phyloP scores from a whole-genome alignment of 23 tunicate species.

The Diplosoma virens region DNA sequence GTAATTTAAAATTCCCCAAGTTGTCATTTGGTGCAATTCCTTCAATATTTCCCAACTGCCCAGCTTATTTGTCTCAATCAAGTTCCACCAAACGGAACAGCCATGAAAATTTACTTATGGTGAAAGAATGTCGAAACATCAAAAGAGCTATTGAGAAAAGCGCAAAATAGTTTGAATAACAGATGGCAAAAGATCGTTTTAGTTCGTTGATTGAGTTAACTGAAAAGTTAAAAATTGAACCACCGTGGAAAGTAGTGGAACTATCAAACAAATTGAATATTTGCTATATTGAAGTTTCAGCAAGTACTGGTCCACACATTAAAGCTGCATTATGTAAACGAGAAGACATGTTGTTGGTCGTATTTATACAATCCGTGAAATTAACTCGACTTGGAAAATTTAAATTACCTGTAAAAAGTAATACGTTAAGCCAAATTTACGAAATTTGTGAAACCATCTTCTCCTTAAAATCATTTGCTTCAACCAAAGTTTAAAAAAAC shows the following conservation, averaged over 20 bases:
- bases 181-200: background rate
- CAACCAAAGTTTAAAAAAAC: background rate
- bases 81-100: too few relatives aligned
- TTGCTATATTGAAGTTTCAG: background rate
- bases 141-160: background rate
- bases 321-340: background rate
- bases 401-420: background rate
- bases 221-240: background rate
- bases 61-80: too few relatives aligned
- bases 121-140: background rate
- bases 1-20: too few relatives aligned
- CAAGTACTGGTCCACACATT: background rate
- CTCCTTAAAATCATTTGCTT: background rate
- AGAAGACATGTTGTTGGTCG: background rate
- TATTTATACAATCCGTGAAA: background rate
- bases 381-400: background rate
- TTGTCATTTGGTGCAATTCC: too few relatives aligned
- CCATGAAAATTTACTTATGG: too few relatives aligned
- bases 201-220: background rate
- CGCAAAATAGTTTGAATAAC: background rate
- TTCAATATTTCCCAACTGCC: too few relatives aligned
- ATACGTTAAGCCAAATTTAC: background rate
- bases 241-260: background rate
- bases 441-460: background rate
- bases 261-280: background rate